Evolutionary conservation across 1,140 invertebrate species (phyloP).

Genomic region (Zaprionus camerounensis): DNA sequence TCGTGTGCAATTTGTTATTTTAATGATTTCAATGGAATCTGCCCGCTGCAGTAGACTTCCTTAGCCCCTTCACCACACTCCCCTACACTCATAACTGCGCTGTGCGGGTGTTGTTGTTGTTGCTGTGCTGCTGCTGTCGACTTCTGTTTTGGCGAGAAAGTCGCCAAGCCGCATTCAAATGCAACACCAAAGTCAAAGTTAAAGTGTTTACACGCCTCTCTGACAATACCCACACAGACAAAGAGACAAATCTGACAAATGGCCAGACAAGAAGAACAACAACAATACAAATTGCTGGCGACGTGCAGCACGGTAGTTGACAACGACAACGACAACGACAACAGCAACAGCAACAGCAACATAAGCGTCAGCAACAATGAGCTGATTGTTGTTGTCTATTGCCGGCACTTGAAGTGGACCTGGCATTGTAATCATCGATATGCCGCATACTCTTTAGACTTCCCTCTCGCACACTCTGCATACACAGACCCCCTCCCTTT

Average conservation of each 20-base stretch:
- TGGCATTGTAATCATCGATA: conserved; percentile 45
- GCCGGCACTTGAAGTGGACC: conserved; percentile 29
- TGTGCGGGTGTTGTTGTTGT: conserved; percentile 47
- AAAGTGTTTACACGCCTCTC: conserved; percentile 56
- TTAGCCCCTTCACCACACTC: neutral
- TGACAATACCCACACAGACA: conserved; percentile 36
- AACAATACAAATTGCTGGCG: conserved; percentile 60
- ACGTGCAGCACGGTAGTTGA: conserved; percentile 52
- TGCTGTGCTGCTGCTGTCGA: conserved; percentile 24
- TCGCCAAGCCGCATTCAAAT: conserved; percentile 48
- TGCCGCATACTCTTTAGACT: conserved; percentile 10
- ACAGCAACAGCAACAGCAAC: conserved; percentile 20
- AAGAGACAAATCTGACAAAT: conserved; percentile 65
- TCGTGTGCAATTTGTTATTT: conserved; percentile 82
- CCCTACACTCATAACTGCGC: conserved; percentile 1
- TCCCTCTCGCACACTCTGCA: neutral
- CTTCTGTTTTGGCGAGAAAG: conserved; percentile 54
- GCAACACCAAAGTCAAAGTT: conserved; percentile 40
- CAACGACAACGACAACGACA: conserved; percentile 38
- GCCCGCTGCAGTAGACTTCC: conserved; percentile 5
- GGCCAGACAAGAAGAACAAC: conserved; percentile 55
- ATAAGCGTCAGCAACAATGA: conserved; percentile 28
- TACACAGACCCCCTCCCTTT: no score
- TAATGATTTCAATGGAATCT: conserved; percentile 82
- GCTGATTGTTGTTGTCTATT: conserved; percentile 31